These are phyloP conservation scores for Oryzaephilus surinamensis DNA, from an alignment of 1,140 invertebrate species.

Conservation along the genomic window DNA sequence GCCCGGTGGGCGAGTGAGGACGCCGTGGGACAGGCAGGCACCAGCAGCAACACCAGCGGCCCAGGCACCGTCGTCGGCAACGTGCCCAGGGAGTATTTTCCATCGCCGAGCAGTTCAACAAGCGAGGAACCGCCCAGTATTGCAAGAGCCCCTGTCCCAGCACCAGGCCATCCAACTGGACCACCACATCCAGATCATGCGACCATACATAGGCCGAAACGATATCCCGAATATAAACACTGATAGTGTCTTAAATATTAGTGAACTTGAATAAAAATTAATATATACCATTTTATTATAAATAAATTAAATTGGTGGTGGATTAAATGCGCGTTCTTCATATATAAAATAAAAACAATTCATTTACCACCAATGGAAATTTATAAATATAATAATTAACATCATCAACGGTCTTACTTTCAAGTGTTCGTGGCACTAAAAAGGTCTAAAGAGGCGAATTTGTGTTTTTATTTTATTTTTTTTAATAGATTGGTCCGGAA, in stretches of 20 bases:
- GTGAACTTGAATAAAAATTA: no score
- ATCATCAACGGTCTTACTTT: no score
- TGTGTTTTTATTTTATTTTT: no score
- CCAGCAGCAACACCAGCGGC: slow-evolving; percentile 38
- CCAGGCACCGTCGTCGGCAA: slow-evolving; percentile 37
- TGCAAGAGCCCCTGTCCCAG: slow-evolving; percentile 28
- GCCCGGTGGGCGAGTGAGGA: slow-evolving; percentile 85
- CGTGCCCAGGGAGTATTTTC: slow-evolving; percentile 40
- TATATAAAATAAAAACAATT: no score
- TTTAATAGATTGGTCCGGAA: no score
- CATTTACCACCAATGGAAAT: no score
- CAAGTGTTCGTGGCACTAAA: no score
- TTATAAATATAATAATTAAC: no score
- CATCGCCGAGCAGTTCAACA: slow-evolving; percentile 36
- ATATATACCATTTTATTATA: no score
- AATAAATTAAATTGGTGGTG: no score
- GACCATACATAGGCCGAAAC: slow-evolving; percentile 38
- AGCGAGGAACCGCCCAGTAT: slow-evolving; percentile 36
- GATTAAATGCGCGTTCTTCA: no score
- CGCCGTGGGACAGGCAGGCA: slow-evolving; percentile 52
- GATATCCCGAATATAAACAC: slow-evolving; percentile 51
- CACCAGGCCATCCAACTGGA: slow-evolving; percentile 25
- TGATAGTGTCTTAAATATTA: slow-evolving; percentile 43
- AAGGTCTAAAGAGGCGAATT: no score
- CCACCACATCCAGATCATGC: slow-evolving; percentile 33